Evolutionary conservation across 2,113 vertebrate genomes (phyloP), one percentile per base, ranked within the genome.

Genomic region (Sebastes fasciatus): DNA sequence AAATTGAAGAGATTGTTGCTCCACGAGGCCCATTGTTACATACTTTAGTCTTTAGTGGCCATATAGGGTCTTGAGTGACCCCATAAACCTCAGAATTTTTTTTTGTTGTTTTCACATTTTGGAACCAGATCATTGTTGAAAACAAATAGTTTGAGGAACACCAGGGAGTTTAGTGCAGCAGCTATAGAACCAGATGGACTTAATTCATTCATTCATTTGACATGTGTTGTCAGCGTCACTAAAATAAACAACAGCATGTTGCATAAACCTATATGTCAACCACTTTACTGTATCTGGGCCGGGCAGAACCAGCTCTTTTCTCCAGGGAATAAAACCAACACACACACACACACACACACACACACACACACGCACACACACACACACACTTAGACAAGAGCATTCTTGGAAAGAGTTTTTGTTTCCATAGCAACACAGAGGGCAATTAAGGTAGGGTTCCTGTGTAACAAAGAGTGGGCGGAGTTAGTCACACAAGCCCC

Each of bases 381-480:
- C 55, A 48, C 21, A 40, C 49, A 78, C 49, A 54, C 11, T 43
- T n/a, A 69, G 13, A 61, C 11, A 62, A 46, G 11, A 55, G 10
- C 43, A 60, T 5, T 88, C 73, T 73, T 87, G 73, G 82, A 84
- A 86, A 87, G 84, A 85, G 67, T 87, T 80, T 75, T 66, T 55
- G 85, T 91, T 91, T 90, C 93, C 91, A 91, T 93, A 73, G 91
- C 77, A 94, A 94, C 89, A 77, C 71, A 64, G 63, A 86, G 86
- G 85, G 75, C 78, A 84, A 90, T 84, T 86, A 86, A 94, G 80
- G 87, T 89, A 88, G 58, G 51, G 43, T 77, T 78, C 57, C 80
- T 77, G 19, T 77, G 61, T 26, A 79, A 89, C 57, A 90, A 79
- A 9, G 71, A 80, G 82, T 76, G 21, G 86, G 89, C 1, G 74